Percentiles rank a stretch among this genome's conserved stretches.
Evolutionary conservation across 2,888 invertebrate genomes (phyloP).

Genomic region (Mesoligia furuncula): DNA sequence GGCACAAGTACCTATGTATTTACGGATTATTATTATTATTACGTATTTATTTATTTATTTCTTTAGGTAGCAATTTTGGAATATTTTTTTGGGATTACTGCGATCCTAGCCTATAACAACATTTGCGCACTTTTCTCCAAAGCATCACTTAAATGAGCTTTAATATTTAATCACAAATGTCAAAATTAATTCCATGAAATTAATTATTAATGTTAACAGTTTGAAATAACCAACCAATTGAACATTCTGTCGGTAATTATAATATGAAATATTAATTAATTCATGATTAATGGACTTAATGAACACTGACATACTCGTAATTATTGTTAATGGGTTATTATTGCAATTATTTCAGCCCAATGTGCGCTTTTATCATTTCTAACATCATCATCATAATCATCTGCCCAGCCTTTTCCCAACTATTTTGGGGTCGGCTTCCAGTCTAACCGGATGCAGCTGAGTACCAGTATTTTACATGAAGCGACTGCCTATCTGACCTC

Average conservation of each 20-base stretch:
- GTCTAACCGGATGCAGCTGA: too few relatives aligned
- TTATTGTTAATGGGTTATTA: constrained; percentile 9
- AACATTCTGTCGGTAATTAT: constrained; percentile 34
- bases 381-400: too few relatives aligned
- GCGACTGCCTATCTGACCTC: too few relatives aligned
- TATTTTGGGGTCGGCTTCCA: too few relatives aligned
- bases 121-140: background rate
- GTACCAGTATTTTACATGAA: too few relatives aligned
- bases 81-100: background rate
- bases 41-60: too few relatives aligned
- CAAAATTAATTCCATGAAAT: constrained; percentile 31
- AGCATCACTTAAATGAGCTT: background rate
- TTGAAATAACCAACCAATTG: constrained; percentile 24
- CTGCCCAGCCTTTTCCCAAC: too few relatives aligned
- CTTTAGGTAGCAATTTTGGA: background rate
- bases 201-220: constrained; percentile 35
- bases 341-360: background rate
- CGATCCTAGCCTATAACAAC: background rate
- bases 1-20: too few relatives aligned
- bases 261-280: constrained; percentile 31
- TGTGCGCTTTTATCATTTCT: background rate
- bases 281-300: constrained; percentile 19
- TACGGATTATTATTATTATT: too few relatives aligned
- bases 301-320: constrained; percentile 8
- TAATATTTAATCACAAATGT: constrained; percentile 18